Evolutionary conservation across 2,797 vertebrate species (phyloP).

Genomic region (Falco rusticolus): DNA sequence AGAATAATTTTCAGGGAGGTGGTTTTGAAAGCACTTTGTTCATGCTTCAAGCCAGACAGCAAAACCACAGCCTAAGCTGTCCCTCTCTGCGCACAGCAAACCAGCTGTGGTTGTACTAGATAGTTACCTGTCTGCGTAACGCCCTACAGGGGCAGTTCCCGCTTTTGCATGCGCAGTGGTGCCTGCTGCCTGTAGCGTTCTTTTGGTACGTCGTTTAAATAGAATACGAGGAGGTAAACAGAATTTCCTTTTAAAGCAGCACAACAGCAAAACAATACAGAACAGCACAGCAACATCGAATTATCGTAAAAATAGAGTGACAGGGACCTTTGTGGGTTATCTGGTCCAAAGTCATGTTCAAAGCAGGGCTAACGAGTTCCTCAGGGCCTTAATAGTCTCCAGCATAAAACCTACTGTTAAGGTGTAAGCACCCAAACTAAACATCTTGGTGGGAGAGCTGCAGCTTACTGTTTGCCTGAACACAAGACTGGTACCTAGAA

Average conservation of each 20-base stretch:
- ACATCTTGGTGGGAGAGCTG: neutral
- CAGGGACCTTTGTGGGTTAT: neutral
- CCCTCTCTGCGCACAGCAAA: neutral
- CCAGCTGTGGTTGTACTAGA: rapidly evolving
- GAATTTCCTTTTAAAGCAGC: neutral
- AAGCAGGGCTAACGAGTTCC: neutral
- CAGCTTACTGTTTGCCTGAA: neutral
- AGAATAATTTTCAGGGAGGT: neutral
- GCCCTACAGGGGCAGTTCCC: rapidly evolving
- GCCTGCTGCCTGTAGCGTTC: neutral
- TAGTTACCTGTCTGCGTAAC: neutral
- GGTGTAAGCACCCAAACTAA: neutral
- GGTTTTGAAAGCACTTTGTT: neutral
- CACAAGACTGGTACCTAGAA: neutral
- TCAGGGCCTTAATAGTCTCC: neutral
- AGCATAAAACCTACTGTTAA: neutral
- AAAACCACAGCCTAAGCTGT: neutral
- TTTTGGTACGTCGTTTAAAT: neutral
- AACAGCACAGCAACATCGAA: neutral
- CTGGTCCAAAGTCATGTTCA: rapidly evolving
- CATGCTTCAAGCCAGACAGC: neutral
- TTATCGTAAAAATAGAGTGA: neutral
- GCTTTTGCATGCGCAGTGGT: rapidly evolving
- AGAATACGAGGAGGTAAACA: neutral
- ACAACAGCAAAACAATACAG: neutral